A percentile compares a stretch with the other conserved stretches of the same genome.
Conservation (phyloP, 2,797 vertebrate species). For the Rhincodon typus region DNA sequence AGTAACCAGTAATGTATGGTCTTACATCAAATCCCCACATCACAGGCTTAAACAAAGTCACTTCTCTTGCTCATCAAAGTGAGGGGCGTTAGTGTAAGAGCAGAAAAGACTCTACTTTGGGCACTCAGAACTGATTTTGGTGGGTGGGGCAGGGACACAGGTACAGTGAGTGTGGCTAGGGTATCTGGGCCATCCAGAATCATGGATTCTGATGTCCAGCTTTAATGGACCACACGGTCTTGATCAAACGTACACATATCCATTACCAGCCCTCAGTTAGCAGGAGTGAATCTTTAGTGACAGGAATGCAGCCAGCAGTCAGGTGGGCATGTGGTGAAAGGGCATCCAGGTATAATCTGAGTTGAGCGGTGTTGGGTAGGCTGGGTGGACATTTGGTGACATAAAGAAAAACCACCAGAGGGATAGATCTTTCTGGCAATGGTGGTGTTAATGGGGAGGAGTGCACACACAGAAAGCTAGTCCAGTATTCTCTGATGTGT, state of each 20-base stretch:
- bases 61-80: not conserved
- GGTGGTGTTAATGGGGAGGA: not conserved
- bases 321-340: too few species aligned
- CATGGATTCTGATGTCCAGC: not conserved
- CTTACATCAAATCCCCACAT: not conserved
- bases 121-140: not conserved
- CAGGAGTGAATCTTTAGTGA: not conserved
- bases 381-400: not conserved
- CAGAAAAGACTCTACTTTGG: not conserved
- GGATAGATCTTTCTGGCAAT: not conserved
- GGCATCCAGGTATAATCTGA: not conserved
- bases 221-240: not conserved
- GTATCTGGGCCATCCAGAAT: not conserved
- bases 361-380: too few species aligned
- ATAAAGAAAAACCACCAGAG: not conserved
- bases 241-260: not conserved
- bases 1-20: not conserved
- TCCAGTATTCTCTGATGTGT: not conserved
- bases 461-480: not conserved
- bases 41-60: not conserved
- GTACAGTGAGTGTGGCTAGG: not conserved
- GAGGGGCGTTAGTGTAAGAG: not conserved
- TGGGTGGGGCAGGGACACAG: not conserved
- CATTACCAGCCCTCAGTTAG: not conserved
- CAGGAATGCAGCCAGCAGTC: not conserved